Evolutionary conservation across 2,113 vertebrate genomes (phyloP), one percentile per base, ranked within the genome.

Genomic region (Channa argus): DNA sequence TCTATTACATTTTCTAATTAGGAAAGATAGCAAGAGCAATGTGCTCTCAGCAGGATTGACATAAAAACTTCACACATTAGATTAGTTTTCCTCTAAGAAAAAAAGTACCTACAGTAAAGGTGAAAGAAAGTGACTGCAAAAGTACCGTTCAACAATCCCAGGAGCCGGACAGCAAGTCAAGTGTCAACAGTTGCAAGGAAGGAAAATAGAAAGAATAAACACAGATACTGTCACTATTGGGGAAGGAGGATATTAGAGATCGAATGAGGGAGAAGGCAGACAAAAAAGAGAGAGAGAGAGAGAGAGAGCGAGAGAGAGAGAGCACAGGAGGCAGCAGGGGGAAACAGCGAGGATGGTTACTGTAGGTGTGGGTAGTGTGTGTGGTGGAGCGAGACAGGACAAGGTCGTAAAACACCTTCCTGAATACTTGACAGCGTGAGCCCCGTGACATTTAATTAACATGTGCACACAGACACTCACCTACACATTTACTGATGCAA

Each of bases 1-100:
- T 74, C 71, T 87, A 86, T 85, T 87, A 91, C 86, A 69, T 94
- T 91, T 90, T 91, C 86, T 92, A 94, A 95, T 94, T 94, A 94
- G 84, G 74, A 47, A 74, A 73, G 87, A 83, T 90, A 86, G 87
- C 73, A 84, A 89, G 84, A 92, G 86, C 77, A 76, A 83, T 83
- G 82, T 63, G 67, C 82, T 87, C 86, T 73, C 60, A 74, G 79
- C 70, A 80, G 86, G 86, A 86, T 81, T 87, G 84, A 82, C 70
- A 82, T 68, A 50, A 67, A 87, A 81, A 83, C 77, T 82, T 86
- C 83, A 79, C 34, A 83, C 45, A 74, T 82, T 74, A 39, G 10
- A 71, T 85, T 88, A 87, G 63, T 77, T 88, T 58, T 47, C 56
- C 53, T 2, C 24, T 45, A 39, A n/a, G 36, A 73, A 59, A 85